Conservation (phyloP, 2,797 vertebrate genomes). For the Acropternis orthonyx region DNA sequence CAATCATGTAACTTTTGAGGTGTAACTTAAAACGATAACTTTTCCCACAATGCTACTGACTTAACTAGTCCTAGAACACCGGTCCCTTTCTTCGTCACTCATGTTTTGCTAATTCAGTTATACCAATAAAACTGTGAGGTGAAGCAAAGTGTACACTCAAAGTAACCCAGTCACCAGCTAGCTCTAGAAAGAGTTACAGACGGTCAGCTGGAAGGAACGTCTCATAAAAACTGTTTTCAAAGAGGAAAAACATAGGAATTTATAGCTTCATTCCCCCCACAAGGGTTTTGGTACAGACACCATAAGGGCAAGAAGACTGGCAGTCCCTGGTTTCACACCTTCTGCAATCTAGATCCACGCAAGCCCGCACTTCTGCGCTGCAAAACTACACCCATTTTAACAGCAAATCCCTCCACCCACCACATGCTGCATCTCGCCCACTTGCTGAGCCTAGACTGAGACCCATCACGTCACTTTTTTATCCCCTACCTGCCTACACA, state of each 20-base stretch:
- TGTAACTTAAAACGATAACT: not conserved
- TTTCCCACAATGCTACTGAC: not conserved
- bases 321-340: not conserved
- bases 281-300: rapidly evolving
- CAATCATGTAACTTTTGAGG: rapidly evolving
- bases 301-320: not conserved
- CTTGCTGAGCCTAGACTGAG: not conserved
- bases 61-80: not conserved
- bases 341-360: not conserved
- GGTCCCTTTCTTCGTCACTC: not conserved
- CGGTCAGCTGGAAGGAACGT: not conserved
- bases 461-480: not conserved
- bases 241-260: not conserved
- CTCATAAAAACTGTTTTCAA: not conserved
- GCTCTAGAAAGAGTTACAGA: not conserved
- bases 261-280: rapidly evolving
- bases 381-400: not conserved
- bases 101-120: not conserved
- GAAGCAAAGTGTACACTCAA: rapidly evolving
- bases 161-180: not conserved
- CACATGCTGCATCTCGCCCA: not conserved
- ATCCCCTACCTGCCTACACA: not conserved
- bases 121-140: not conserved
- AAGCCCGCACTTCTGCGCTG: not conserved
- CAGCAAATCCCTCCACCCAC: not conserved